phyloP scores from a whole-genome alignment of 2,113 vertebrate species.

The Eupsittula cactorum region DNA sequence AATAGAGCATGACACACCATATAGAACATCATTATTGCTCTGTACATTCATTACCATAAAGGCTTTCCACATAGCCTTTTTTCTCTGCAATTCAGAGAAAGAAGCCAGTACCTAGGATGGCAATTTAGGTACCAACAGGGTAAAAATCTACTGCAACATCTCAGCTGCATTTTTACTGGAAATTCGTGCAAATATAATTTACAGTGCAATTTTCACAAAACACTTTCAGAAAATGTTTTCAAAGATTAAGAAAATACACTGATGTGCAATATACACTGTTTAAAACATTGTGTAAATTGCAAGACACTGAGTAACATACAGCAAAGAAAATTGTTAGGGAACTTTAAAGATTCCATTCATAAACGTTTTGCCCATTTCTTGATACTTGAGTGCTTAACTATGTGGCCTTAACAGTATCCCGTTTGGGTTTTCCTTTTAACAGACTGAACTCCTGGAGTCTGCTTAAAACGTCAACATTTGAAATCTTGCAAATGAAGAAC shows the following conservation, averaged over 20 bases:
- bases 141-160: not conserved
- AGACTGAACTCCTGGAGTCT: not conserved
- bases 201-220: not conserved
- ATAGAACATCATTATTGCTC: not conserved
- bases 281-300: not conserved
- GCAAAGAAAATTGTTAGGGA: not conserved
- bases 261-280: not conserved
- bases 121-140: not conserved
- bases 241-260: not conserved
- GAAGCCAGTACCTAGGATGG: not conserved
- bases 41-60: not conserved
- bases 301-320: not conserved
- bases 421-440: not conserved
- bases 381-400: constrained; percentile 48
- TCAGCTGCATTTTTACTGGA: not conserved
- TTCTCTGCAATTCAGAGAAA: not conserved
- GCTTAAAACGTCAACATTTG: not conserved
- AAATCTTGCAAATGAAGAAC: constrained; percentile 3
- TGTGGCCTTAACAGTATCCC: not conserved
- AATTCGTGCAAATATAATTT: not conserved
- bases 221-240: not conserved
- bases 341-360: not conserved
- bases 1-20: not conserved
- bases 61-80: not conserved
- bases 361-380: constrained; percentile 10